phyloP scores from a whole-genome alignment of 2,888 invertebrate genomes.

The Himalopsyche anomala region DNA sequence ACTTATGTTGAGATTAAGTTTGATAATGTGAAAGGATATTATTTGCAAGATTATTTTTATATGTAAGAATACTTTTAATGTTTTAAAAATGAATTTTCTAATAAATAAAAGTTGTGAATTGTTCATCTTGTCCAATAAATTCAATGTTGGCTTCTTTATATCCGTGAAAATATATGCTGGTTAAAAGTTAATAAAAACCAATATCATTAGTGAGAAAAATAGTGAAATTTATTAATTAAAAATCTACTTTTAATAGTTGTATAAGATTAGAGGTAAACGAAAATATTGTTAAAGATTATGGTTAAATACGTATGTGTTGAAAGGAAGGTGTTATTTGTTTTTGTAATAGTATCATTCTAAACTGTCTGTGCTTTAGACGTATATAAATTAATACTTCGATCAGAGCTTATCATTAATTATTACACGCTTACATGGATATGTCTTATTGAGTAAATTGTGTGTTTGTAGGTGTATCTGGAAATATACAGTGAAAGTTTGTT shows the following conservation, averaged over 20 bases:
- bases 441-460: background rate
- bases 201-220: slow-evolving; percentile 10
- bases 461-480: background rate
- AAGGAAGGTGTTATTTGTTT: too few species aligned
- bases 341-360: slow-evolving; percentile 1
- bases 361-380: slow-evolving; percentile 4
- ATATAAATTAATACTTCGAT: background rate
- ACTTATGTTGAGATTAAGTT: too few species aligned
- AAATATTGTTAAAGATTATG: too few species aligned
- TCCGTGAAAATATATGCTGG: too few species aligned
- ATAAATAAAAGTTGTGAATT: too few species aligned
- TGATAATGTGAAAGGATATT: background rate
- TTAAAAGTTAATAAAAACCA: background rate
- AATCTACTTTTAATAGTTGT: too few species aligned
- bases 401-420: background rate
- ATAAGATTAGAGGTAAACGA: too few species aligned
- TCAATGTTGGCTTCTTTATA: too few species aligned
- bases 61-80: background rate
- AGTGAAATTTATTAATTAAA: slow-evolving; percentile 1
- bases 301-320: too few species aligned
- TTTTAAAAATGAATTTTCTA: background rate
- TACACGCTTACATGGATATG: background rate
- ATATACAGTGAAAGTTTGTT: background rate
- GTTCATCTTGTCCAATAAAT: too few species aligned
- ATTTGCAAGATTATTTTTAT: slow-evolving; percentile 48